These are phyloP conservation scores for Pimephales promelas DNA, from an alignment of 2,113 vertebrate species.

Conservation along the genomic window DNA sequence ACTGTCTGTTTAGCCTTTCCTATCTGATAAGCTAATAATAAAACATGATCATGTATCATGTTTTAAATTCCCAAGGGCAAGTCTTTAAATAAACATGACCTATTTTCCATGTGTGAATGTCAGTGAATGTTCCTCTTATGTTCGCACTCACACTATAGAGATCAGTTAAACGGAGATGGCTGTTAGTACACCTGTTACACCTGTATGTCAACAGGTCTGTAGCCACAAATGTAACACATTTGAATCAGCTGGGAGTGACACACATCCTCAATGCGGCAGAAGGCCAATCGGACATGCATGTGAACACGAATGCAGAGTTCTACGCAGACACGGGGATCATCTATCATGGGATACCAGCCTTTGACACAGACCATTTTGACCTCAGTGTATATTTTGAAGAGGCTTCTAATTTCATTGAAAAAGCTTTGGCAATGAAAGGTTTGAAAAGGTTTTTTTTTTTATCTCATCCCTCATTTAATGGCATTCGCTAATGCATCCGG, in stretches of 20 bases:
- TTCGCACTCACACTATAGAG: not conserved
- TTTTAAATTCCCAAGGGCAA: not conserved
- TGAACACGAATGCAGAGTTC: slow-evolving; percentile 88
- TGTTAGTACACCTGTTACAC: slow-evolving; percentile 26
- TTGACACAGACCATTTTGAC: slow-evolving; percentile 90
- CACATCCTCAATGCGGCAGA: slow-evolving; percentile 94
- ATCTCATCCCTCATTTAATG: not conserved
- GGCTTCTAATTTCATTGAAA: slow-evolving; percentile 90
- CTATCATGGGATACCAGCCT: slow-evolving; percentile 91
- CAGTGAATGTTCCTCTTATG: not conserved
- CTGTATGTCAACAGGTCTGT: slow-evolving; percentile 76
- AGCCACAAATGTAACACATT: slow-evolving; percentile 81
- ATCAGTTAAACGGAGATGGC: not conserved
- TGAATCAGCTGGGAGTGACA: slow-evolving; percentile 87
- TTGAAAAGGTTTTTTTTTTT: too few species aligned
- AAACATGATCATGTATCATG: not conserved
- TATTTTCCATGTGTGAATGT: not conserved
- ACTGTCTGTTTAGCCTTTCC: not conserved
- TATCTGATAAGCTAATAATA: not conserved
- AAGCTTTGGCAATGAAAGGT: slow-evolving; percentile 84
- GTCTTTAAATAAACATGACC: slow-evolving; percentile 18
- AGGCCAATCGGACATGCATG: slow-evolving; percentile 95
- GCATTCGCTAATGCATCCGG: not conserved
- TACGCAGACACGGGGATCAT: slow-evolving; percentile 85
- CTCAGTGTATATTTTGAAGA: slow-evolving; percentile 92